These are phyloP conservation scores for Calyptommatus sinebrachiatus DNA, from an alignment of 2,113 vertebrate species.

Conservation along the genomic window DNA sequence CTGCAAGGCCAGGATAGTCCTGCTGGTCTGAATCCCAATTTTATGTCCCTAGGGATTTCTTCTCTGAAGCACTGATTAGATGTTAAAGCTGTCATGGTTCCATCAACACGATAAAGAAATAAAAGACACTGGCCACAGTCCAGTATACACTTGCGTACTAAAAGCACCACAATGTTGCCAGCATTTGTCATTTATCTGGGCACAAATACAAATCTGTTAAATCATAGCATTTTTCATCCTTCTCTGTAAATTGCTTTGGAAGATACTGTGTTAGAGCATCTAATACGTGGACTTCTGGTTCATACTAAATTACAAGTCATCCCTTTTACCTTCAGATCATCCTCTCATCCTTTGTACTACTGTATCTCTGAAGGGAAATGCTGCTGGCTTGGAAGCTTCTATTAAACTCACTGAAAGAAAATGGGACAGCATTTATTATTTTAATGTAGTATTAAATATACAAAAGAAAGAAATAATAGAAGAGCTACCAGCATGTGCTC, in stretches of 20 bases:
- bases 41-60: conserved; percentile 32
- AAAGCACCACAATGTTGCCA: not conserved
- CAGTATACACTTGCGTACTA: not conserved
- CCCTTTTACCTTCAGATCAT: too few species aligned
- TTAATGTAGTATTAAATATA: too few species aligned
- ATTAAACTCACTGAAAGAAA: too few species aligned
- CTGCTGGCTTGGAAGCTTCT: too few species aligned
- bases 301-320: too few species aligned
- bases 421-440: too few species aligned
- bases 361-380: too few species aligned
- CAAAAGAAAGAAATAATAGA: too few species aligned
- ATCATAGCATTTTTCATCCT: not conserved
- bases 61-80: conserved; percentile 14
- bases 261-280: not conserved
- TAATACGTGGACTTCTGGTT: too few species aligned
- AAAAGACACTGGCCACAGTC: not conserved
- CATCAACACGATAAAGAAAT: not conserved
- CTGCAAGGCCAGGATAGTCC: conserved; percentile 16
- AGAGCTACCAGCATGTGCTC: too few species aligned
- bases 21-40: conserved; percentile 43
- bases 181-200: not conserved
- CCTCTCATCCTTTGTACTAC: too few species aligned
- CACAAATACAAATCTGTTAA: not conserved
- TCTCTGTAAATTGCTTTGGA: not conserved
- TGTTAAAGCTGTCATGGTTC: conserved; percentile 42